These are phyloP conservation scores for Speoplatyrhinus poulsoni DNA, from an alignment of 2,113 vertebrate species.

Conservation along the genomic window DNA sequence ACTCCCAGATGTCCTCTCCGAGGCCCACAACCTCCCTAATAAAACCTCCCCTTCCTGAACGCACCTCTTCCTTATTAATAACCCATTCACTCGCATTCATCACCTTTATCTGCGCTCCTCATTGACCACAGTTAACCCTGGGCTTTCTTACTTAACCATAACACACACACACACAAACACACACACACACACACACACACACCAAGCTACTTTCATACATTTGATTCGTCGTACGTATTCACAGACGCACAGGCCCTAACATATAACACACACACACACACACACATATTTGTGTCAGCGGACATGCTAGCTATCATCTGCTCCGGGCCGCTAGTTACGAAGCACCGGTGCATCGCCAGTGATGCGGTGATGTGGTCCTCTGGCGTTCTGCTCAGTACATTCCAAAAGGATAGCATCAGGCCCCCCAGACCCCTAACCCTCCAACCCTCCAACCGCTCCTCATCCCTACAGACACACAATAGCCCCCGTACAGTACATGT, in stretches of 20 bases:
- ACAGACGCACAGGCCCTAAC: not conserved
- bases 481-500: constrained; percentile 3
- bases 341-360: constrained; percentile 28
- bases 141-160: not conserved
- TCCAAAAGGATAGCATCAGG: constrained; percentile 17
- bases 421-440: constrained; percentile 1
- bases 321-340: constrained; percentile 34
- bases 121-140: constrained; percentile 21
- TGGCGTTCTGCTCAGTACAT: constrained; percentile 46
- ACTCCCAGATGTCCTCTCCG: not conserved
- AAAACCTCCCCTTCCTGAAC: not conserved
- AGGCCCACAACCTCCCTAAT: too few relatives aligned
- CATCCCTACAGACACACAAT: constrained; percentile 31
- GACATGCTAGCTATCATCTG: constrained; percentile 20
- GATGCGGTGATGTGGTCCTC: constrained; percentile 44
- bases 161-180: not conserved
- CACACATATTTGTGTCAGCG: constrained; percentile 24
- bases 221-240: not conserved
- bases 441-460: not conserved
- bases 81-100: constrained; percentile 50
- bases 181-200: constrained; percentile 1
- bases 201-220: not conserved
- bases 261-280: not conserved
- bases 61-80: constrained; percentile 5
- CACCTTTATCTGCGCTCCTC: constrained; percentile 34